Evolutionary conservation across 1,140 invertebrate genomes (phyloP).

Genomic region (Drosophila simulans): DNA sequence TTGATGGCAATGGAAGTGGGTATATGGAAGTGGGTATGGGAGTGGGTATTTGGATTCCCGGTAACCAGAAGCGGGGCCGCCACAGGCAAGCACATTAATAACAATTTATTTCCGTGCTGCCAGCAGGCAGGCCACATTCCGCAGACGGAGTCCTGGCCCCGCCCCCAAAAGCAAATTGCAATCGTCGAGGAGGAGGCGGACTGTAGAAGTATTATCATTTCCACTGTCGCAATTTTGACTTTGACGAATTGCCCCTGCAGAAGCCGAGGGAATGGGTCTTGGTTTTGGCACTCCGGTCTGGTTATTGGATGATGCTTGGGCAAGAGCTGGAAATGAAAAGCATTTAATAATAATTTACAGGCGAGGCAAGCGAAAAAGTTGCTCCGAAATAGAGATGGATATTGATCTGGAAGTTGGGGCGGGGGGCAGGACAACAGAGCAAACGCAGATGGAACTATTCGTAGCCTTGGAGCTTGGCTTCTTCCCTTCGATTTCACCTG

Average conservation of each 20-base stretch:
- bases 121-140: slow-evolving; percentile 49
- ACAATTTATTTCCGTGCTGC: slow-evolving; percentile 77
- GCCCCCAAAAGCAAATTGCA: slow-evolving; percentile 57
- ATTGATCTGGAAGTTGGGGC: neutral
- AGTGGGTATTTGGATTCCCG: neutral
- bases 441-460: slow-evolving; percentile 1
- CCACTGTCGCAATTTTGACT: slow-evolving; percentile 73
- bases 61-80: slow-evolving; percentile 13
- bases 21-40: neutral
- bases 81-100: slow-evolving; percentile 72
- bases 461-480: slow-evolving; percentile 3
- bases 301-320: slow-evolving; percentile 21
- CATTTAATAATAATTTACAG: slow-evolving; percentile 76
- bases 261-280: neutral
- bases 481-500: slow-evolving; percentile 9
- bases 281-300: neutral
- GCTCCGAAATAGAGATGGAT: neutral
- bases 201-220: slow-evolving; percentile 63
- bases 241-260: slow-evolving; percentile 70
- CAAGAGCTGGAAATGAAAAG: slow-evolving; percentile 60
- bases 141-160: slow-evolving; percentile 4
- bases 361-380: slow-evolving; percentile 2
- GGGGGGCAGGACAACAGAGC: neutral
- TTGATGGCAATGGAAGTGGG: neutral
- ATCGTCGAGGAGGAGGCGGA: slow-evolving; percentile 29